Base-by-base conservation (phyloP, 2,113 vertebrate species). In the Myiopsitta monachus region DNA sequence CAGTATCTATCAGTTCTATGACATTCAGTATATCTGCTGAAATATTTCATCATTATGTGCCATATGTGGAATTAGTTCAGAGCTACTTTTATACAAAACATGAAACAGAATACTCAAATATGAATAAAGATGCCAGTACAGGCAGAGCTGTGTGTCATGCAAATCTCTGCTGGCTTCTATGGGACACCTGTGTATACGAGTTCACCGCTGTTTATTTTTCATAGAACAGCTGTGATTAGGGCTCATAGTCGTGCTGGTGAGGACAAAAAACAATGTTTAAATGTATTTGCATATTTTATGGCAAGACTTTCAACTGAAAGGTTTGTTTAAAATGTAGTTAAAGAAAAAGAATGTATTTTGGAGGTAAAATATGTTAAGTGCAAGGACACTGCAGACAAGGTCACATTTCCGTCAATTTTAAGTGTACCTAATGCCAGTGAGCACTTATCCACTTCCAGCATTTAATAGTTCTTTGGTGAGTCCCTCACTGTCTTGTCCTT, bases 81-180 rank as follows among this genome's bases (percentile, higher is more conserved):
- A 89, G 28, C 31, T 68, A 47, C 33, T 89, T 79, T 66, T 75
- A 30, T 54, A 64, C 24, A 70, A 86, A 51, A 12, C 9, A 2
- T 51, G 41, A 44, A 73, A 61, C 11, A 72, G 30, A 67, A 77
- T 46, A 27, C 15, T n/a, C 14, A 75, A 49, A 63, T 70, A 47
- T 13, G 9, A 55, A 39, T 61, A 69, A 57, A 73, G 41, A 38
- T 22, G 13, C 14, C 4, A 36, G 21, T 8, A 6, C 36, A 62
- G 44, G 8, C 3, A 11, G 52, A 62, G 72, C 33, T 80, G n/a
- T 36, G 26, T 87, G 57, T 66, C 43, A 8, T n/a, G 38, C 36
- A 43, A 28, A 64, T 43, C 23, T 28, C 27, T 17, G 11, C 23
- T 38, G 54, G 18, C 31, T 62, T 79, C 0, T 0, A 24, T 26